These are phyloP conservation scores for Sympetrum striolatum DNA, from an alignment of 2,888 invertebrate genomes.

Conservation along the genomic window DNA sequence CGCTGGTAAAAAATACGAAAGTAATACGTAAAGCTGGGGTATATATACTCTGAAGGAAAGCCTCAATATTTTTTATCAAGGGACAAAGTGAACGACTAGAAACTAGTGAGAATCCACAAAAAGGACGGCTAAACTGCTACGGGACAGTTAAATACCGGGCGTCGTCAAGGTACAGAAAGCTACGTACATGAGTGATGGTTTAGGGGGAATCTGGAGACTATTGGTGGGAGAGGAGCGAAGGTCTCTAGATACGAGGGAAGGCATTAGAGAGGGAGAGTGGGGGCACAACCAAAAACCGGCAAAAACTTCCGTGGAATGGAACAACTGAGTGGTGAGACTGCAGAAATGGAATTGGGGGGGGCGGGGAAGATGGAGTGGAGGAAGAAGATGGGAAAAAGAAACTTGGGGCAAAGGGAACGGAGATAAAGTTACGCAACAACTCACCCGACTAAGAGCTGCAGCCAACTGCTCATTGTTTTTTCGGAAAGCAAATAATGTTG, in stretches of 20 bases:
- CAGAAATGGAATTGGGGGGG: slow-evolving; percentile 16
- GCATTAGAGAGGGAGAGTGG: neutral
- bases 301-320: neutral
- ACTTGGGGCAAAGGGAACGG: neutral
- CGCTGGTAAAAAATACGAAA: too few species aligned
- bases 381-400: neutral
- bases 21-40: too few species aligned
- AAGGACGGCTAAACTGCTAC: neutral
- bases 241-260: neutral
- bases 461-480: too few species aligned
- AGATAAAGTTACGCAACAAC: neutral
- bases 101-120: too few species aligned
- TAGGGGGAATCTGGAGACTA: neutral
- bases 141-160: neutral
- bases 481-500: too few species aligned
- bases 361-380: neutral
- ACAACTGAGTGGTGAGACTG: slow-evolving; percentile 28
- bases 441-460: too few species aligned
- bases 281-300: neutral
- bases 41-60: too few species aligned
- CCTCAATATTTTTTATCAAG: too few species aligned
- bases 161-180: neutral
- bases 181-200: neutral
- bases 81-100: too few species aligned
- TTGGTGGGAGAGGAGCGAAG: neutral